These are phyloP conservation scores for Schizopygopsis pylzovi DNA, from an alignment of 2,797 vertebrate genomes.

Conservation along the genomic window DNA sequence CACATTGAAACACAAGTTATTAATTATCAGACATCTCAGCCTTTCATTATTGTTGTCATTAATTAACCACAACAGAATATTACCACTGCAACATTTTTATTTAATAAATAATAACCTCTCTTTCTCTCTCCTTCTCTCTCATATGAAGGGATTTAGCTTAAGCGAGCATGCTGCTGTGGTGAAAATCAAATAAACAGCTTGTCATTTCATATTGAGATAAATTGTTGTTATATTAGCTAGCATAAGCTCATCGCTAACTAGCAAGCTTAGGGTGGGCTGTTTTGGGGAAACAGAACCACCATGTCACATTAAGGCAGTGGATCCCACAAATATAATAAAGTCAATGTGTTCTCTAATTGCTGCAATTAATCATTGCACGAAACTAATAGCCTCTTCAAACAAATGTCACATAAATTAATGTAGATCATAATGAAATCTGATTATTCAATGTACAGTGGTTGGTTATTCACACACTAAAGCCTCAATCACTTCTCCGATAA, in stretches of 20 bases:
- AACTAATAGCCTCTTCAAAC: constrained; percentile 34
- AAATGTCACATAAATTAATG: constrained; percentile 35
- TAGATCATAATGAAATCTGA: constrained; percentile 44
- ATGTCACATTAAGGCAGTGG: constrained; percentile 24
- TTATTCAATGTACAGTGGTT: constrained; percentile 22
- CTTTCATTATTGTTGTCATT: constrained; percentile 51
- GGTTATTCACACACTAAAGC: constrained; percentile 21
- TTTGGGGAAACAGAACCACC: constrained; percentile 26
- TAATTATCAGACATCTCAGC: constrained; percentile 22
- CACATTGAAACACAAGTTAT: background rate
- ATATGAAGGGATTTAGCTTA: constrained; percentile 7
- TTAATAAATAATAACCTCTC: constrained; percentile 13
- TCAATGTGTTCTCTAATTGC: constrained; percentile 37
- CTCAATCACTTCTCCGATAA: constrained; percentile 25
- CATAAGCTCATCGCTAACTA: constrained; percentile 25
- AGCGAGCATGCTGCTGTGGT: constrained; percentile 14
- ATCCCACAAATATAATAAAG: constrained; percentile 39
- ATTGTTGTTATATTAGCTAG: constrained; percentile 20
- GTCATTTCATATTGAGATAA: constrained; percentile 43
- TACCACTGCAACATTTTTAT: constrained; percentile 32
- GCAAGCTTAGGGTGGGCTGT: constrained; percentile 10
- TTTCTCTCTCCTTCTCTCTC: background rate
- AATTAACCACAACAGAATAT: constrained; percentile 40
- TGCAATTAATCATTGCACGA: constrained; percentile 33
- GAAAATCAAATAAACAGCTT: constrained; percentile 43